These are phyloP conservation scores for Microchrysa polita DNA, from an alignment of 2,888 invertebrate species.

Conservation along the genomic window DNA sequence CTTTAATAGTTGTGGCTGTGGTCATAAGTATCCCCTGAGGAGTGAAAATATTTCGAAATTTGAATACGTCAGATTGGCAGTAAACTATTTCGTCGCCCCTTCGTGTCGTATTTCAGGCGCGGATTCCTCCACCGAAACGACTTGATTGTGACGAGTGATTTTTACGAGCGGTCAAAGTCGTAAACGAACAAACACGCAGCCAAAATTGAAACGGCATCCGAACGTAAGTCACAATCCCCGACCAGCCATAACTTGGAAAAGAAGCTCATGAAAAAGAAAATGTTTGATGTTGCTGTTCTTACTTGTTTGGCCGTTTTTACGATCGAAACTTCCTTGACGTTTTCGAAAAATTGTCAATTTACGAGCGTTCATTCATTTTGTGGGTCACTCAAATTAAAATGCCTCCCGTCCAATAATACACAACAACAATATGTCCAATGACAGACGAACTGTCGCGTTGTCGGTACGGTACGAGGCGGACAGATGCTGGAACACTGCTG, in stretches of 20 bases:
- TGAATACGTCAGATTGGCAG: conserved; percentile 4
- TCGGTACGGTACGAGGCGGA: background rate
- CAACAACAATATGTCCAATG: conserved; percentile 10
- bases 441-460: background rate
- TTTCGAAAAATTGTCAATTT: conserved; percentile 39
- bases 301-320: conserved; percentile 29
- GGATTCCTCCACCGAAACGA: background rate
- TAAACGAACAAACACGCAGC: conserved; percentile 29
- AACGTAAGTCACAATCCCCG: too few species aligned
- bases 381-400: conserved; percentile 41
- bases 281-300: conserved; percentile 1
- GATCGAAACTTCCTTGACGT: conserved; percentile 42
- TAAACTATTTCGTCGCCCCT: conserved; percentile 13
- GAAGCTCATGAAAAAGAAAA: background rate
- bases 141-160: conserved; percentile 31
- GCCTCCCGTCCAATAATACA: conserved; percentile 23
- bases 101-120: background rate
- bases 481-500: background rate
- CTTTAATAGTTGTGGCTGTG: background rate
- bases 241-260: conserved; percentile 3
- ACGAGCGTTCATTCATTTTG: conserved; percentile 33
- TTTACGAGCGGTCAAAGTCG: conserved; percentile 30
- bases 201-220: conserved; percentile 4
- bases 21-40: background rate
- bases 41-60: background rate